Percentiles rank a stretch among this genome's conserved stretches.
Evolutionary conservation across 2,797 vertebrate species (phyloP).

Genomic region (Psittacula derbiana): DNA sequence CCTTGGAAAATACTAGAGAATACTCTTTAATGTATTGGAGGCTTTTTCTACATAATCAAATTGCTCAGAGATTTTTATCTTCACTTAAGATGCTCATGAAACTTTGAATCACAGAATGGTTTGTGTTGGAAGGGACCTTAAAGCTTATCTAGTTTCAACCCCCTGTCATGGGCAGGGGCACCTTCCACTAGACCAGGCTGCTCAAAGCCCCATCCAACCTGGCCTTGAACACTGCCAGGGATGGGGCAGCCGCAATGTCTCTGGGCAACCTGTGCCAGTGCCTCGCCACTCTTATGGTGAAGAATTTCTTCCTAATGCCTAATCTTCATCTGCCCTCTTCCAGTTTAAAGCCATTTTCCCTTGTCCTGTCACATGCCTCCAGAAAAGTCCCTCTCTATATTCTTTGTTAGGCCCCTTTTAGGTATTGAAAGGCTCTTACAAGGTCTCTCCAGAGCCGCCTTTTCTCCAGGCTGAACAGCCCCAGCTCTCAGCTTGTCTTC

Average conservation of each 20-base stretch:
- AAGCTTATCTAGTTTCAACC: not conserved
- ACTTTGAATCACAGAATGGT: not conserved
- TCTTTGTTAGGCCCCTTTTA: not conserved
- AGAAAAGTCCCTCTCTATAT: not conserved
- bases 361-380: not conserved
- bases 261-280: not conserved
- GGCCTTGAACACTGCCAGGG: not conserved
- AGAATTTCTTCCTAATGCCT: not conserved
- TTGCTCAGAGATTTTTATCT: not conserved
- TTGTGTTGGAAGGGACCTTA: not conserved
- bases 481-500: not conserved
- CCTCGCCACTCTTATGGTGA: not conserved
- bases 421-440: not conserved
- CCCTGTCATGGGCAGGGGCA: not conserved
- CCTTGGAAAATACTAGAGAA: not conserved
- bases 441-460: not conserved
- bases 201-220: not conserved
- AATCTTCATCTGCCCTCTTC: not conserved
- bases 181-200: not conserved
- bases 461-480: not conserved
- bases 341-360: not conserved
- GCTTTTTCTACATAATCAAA: not conserved
- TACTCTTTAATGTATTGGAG: not conserved
- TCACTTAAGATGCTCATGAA: not conserved
- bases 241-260: not conserved